Percentiles rank a stretch among this genome's conserved stretches.
These are phyloP conservation scores for Fundulus diaphanus DNA, from an alignment of 2,797 vertebrate genomes.

Conservation along the genomic window DNA sequence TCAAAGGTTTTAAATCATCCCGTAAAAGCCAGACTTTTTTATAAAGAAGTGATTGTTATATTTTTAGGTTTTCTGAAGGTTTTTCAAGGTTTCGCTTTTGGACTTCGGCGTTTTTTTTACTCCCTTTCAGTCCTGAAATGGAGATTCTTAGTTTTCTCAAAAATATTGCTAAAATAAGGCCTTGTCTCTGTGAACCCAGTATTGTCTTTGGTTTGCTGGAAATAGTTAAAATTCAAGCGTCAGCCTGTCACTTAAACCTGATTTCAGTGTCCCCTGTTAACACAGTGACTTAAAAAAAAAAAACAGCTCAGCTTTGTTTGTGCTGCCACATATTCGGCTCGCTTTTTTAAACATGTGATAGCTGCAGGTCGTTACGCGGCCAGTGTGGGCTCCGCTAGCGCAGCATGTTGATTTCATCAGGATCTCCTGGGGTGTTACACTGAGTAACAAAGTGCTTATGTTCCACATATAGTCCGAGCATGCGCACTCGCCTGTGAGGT, in stretches of 20 bases:
- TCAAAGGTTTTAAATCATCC: background rate
- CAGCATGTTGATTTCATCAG: slow-evolving; percentile 73
- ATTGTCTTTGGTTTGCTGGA: slow-evolving; percentile 3
- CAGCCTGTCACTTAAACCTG: slow-evolving; percentile 43
- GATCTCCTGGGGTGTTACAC: slow-evolving; percentile 53
- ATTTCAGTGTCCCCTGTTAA: slow-evolving; percentile 43
- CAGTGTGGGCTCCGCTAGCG: slow-evolving; percentile 45
- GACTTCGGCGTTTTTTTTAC: background rate
- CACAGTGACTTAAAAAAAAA: slow-evolving; percentile 39
- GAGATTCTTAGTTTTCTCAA: background rate
- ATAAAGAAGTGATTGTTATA: background rate
- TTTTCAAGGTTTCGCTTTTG: background rate
- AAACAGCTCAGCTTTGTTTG: slow-evolving; percentile 51
- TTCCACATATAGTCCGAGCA: slow-evolving; percentile 15
- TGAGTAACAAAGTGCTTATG: slow-evolving; percentile 69
- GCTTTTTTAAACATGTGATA: slow-evolving; percentile 58
- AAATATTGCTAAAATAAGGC: background rate
- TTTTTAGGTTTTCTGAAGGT: background rate
- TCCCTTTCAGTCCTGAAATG: background rate
- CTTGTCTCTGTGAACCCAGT: background rate
- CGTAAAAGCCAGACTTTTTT: background rate
- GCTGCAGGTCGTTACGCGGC: slow-evolving; percentile 58
- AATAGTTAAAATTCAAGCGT: slow-evolving; percentile 36
- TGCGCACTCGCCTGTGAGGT: slow-evolving; percentile 32
- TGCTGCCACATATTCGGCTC: slow-evolving; percentile 37